These are phyloP conservation scores for Pollenia amentaria DNA, from an alignment of 2,888 invertebrate genomes.

Conservation along the genomic window DNA sequence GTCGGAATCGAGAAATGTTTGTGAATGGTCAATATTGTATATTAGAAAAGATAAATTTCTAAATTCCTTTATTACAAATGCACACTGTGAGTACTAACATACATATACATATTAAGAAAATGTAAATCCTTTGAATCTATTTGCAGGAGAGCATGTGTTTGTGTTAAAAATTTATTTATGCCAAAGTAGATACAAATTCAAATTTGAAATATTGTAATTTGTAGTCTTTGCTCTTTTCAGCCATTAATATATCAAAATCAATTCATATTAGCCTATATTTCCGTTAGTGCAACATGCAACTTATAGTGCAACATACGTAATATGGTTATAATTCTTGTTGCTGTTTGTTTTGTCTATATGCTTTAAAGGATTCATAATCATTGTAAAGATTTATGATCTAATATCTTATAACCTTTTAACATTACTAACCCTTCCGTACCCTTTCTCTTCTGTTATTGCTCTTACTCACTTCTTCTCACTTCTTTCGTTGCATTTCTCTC, in stretches of 20 bases:
- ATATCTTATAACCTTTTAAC: conserved; percentile 67
- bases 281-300: conserved; percentile 57
- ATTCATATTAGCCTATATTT: conserved; percentile 80
- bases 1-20: conserved; percentile 39
- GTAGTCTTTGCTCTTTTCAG: conserved; percentile 69
- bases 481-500: background rate
- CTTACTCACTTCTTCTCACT: background rate
- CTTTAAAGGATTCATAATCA: conserved; percentile 64
- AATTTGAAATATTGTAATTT: conserved; percentile 67
- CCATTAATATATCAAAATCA: conserved; percentile 84
- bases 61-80: conserved; percentile 59
- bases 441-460: background rate
- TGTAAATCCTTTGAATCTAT: conserved; percentile 5
- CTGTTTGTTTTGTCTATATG: conserved; percentile 53
- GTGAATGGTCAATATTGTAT: conserved; percentile 68
- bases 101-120: background rate
- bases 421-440: background rate
- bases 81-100: conserved; percentile 33
- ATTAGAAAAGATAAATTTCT: conserved; percentile 62
- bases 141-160: conserved; percentile 24
- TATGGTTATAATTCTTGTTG: conserved; percentile 39
- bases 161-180: conserved; percentile 49
- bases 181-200: conserved; percentile 59
- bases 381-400: conserved; percentile 75
- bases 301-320: conserved; percentile 17